These are phyloP conservation scores for Ceyx melanurus DNA, from an alignment of 2,113 vertebrate species.

Conservation along the genomic window DNA sequence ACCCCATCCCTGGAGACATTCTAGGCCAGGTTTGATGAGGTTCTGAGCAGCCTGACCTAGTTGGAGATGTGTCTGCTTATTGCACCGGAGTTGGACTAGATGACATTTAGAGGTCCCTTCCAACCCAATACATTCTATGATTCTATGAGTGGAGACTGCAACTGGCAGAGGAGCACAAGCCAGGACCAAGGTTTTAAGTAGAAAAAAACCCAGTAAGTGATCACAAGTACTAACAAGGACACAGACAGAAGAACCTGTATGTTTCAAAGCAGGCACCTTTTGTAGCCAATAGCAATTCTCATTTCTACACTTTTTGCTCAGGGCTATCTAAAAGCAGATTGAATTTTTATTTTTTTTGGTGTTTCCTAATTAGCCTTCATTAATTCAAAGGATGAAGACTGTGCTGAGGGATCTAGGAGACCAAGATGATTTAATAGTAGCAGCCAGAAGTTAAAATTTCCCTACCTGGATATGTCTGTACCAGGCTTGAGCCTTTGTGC, in stretches of 20 bases:
- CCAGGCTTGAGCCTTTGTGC: neutral
- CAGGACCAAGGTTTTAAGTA: neutral
- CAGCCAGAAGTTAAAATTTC: neutral
- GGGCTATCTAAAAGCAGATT: neutral
- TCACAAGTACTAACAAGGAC: fast-evolving
- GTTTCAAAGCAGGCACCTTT: neutral
- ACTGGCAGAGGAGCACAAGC: neutral
- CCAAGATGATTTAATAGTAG: neutral
- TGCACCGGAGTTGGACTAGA: too few relatives aligned
- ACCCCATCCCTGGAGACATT: too few relatives aligned
- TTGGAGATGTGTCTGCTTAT: too few relatives aligned
- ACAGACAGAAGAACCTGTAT: neutral
- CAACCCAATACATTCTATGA: too few relatives aligned
- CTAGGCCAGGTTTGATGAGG: too few relatives aligned
- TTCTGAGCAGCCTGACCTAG: too few relatives aligned
- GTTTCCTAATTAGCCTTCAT: neutral
- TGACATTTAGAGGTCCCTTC: too few relatives aligned
- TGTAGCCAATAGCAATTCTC: neutral
- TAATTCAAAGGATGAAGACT: neutral
- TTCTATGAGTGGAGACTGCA: neutral
- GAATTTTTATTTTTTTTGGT: neutral
- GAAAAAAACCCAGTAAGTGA: neutral
- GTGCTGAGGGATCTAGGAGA: neutral
- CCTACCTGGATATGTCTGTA: neutral
- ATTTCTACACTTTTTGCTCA: neutral